Evolutionary conservation across 2,113 vertebrate genomes (phyloP), one percentile per base, ranked within the genome.

Genomic region (Alexandromys fortis): DNA sequence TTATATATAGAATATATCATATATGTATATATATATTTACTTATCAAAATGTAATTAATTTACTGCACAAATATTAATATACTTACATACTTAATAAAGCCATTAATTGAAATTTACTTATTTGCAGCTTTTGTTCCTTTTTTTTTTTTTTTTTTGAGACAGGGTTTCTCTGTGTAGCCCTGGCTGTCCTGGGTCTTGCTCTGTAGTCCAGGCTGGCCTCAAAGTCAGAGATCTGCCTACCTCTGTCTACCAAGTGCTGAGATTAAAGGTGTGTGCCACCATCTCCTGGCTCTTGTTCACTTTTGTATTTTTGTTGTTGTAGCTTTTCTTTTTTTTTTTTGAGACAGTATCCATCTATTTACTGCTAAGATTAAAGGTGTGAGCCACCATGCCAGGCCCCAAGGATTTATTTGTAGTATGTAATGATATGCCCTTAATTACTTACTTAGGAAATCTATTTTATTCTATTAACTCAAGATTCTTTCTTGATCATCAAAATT

Each of bases 401-500:
- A 85, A 85, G 38, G 26, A 45, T 85, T 85, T 28, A 65, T 65
- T 65, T 85, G 58, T 85, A 45, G 38, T 65, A 85, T 85, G 38
- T 52, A 52, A 70, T 70, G 45, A 35, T 17, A 1, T 52, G 12
- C 33, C 19, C 70, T 72, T 70, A n/a, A 72, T 72, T 7, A 83
- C 90, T 90, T 87, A 75, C 45, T 82, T 87, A 61, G 13, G 30
- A 94, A 73, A 55, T 70, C 8, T 67, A 7, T 82, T 82, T 65
- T 81, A 81, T 75, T 88, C 47, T 28, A 58, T 33, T 52, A 52
- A 52, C 2, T 87, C 79, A 73, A 86, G 10, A 79, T 91, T 75
- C 26, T 86, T 75, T 52, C 11, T 52, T 94, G 52, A 76, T 68
- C 52, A 78, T 87, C 55, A 91, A 91, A 96, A 90, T 65, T 73